phyloP scores from a whole-genome alignment of 2,113 vertebrate species.

The Gyps fulvus region DNA sequence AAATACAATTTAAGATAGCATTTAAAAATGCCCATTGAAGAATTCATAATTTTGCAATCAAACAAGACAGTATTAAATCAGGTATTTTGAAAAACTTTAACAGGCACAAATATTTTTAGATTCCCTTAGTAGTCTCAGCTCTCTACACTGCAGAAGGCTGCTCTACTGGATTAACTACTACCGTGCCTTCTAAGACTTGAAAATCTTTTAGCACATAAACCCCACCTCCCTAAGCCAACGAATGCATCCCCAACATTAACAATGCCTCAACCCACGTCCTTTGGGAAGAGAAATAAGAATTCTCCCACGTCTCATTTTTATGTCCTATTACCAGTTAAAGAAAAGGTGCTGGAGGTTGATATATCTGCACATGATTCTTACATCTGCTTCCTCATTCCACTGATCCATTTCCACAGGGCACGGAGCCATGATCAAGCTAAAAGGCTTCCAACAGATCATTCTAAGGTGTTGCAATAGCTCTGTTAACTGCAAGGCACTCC shows the following conservation, averaged over 20 bases:
- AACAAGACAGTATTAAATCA: background rate
- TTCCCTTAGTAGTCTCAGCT: background rate
- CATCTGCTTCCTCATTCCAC: background rate
- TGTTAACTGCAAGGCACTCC: background rate
- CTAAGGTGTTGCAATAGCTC: background rate
- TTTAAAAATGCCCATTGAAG: background rate
- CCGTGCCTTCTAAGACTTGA: background rate
- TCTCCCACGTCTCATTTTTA: background rate
- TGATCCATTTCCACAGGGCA: background rate
- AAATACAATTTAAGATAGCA: background rate
- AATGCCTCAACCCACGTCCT: background rate
- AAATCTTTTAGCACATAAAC: background rate
- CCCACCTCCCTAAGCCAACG: background rate
- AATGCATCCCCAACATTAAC: background rate
- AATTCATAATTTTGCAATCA: background rate
- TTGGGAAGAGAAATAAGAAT: background rate
- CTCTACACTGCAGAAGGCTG: background rate
- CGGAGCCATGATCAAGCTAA: background rate
- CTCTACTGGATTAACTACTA: background rate
- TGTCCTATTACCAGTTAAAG: background rate
- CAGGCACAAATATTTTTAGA: background rate
- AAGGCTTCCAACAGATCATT: background rate
- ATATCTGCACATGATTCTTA: background rate
- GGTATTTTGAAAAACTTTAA: background rate
- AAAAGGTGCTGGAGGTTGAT: background rate